Conservation (phyloP, 1,140 invertebrate species). For the Papilio polyxenes region DNA sequence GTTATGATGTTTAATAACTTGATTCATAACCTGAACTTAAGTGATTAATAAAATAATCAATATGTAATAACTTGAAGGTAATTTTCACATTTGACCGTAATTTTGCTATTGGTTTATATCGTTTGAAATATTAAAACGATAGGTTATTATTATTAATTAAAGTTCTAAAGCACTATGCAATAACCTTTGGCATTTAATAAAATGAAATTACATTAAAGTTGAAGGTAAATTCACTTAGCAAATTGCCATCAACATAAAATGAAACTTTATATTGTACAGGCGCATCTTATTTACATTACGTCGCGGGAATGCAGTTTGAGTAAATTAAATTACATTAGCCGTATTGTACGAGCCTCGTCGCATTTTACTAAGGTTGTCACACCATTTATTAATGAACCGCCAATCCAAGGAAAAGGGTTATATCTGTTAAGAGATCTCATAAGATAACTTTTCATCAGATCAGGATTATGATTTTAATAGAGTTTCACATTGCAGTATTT, state of each 20-base stretch:
- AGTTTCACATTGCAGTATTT: too few relatives aligned
- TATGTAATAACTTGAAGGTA: too few relatives aligned
- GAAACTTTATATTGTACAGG: background rate
- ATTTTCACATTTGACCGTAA: too few relatives aligned
- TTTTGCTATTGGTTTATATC: background rate
- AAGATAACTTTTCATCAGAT: too few relatives aligned
- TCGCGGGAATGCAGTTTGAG: slow-evolving; percentile 10
- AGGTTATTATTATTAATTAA: background rate
- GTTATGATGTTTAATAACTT: too few relatives aligned
- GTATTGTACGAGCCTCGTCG: background rate
- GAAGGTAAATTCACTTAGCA: background rate
- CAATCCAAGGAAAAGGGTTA: too few relatives aligned
- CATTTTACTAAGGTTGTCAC: background rate
- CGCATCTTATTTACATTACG: slow-evolving; percentile 1
- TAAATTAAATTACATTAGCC: slow-evolving; percentile 16
- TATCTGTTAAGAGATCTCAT: too few relatives aligned
- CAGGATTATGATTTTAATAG: too few relatives aligned
- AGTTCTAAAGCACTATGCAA: background rate
- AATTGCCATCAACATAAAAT: slow-evolving; percentile 4
- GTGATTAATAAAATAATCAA: too few relatives aligned
- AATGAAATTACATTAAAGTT: background rate
- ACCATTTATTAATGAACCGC: background rate
- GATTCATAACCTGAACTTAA: too few relatives aligned
- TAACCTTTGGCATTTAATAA: background rate
- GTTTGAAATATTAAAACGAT: background rate